Evolutionary conservation across 2,888 invertebrate genomes (phyloP).

Genomic region (Helobdella robusta): DNA sequence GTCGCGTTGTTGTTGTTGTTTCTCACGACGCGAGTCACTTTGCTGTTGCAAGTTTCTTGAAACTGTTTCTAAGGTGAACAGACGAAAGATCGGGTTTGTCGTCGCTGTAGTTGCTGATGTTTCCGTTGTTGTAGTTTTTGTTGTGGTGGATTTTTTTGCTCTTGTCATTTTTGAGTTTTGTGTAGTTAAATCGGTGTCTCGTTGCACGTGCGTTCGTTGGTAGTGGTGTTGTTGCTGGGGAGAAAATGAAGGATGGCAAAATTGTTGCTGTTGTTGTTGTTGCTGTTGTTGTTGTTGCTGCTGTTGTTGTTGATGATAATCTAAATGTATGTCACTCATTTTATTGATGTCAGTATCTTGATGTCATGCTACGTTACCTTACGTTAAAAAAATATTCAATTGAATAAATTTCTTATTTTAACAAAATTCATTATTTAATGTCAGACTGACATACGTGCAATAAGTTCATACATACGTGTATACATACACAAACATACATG

Average conservation of each 20-base stretch:
- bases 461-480: not conserved
- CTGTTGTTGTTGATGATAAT: too few relatives aligned
- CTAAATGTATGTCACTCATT: too few relatives aligned
- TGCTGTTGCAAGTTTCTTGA: conserved; percentile 9
- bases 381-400: not conserved
- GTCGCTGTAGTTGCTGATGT: too few relatives aligned
- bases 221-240: too few relatives aligned
- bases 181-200: not conserved
- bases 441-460: not conserved
- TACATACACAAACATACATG: not conserved
- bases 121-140: too few relatives aligned
- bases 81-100: conserved; percentile 15
- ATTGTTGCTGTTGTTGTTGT: too few relatives aligned
- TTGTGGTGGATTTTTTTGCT: too few relatives aligned
- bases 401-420: not conserved
- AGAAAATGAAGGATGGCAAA: too few relatives aligned
- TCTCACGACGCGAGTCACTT: not conserved
- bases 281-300: too few relatives aligned
- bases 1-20: conserved; percentile 12
- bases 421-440: not conserved
- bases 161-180: not conserved
- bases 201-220: too few relatives aligned
- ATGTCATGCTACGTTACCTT: too few relatives aligned
- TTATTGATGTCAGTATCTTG: too few relatives aligned
- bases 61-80: conserved; percentile 21